Conservation (phyloP, 2,797 vertebrate species). For the Oceanodroma leucorhoa region DNA sequence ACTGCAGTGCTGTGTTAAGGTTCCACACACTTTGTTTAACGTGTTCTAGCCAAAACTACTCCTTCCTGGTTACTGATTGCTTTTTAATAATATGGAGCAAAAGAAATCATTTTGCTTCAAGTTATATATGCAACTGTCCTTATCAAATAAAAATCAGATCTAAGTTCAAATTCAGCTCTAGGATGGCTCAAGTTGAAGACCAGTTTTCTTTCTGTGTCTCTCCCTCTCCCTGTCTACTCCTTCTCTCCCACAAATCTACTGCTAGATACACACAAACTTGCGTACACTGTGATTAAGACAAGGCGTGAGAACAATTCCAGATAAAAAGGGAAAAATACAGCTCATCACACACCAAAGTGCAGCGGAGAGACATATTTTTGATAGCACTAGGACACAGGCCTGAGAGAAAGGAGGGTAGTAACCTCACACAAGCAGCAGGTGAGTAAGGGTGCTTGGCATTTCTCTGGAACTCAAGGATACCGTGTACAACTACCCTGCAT, state of each 20-base stretch:
- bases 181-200: not conserved
- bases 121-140: not conserved
- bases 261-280: not conserved
- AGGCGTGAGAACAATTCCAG: not conserved
- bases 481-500: not conserved
- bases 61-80: not conserved
- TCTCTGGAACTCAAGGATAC: not conserved
- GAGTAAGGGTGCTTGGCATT: not conserved
- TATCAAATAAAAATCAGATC: not conserved
- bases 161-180: not conserved
- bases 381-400: not conserved
- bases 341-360: not conserved
- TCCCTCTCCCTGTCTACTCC: not conserved
- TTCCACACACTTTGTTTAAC: not conserved
- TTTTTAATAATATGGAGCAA: not conserved
- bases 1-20: not conserved
- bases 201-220: not conserved
- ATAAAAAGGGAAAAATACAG: not conserved
- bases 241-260: not conserved
- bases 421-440: not conserved
- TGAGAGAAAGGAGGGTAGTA: not conserved
- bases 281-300: accelerated
- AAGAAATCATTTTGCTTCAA: not conserved
- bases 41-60: not conserved
- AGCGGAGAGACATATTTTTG: not conserved